These are phyloP conservation scores for Heliconius himera DNA, from an alignment of 1,140 invertebrate species.

Conservation along the genomic window DNA sequence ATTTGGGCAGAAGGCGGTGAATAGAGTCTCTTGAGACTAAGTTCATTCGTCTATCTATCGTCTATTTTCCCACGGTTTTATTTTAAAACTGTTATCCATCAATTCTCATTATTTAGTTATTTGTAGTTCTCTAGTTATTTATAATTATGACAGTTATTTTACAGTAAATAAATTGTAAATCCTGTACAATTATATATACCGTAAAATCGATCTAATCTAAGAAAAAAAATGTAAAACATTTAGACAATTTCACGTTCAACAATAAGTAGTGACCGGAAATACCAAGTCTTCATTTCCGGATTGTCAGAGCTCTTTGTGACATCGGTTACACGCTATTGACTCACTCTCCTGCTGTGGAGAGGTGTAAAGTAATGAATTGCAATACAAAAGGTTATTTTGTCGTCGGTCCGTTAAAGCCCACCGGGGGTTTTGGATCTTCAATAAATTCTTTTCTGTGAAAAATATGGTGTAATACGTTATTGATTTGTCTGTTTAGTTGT, in stretches of 20 bases:
- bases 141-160: too few relatives aligned
- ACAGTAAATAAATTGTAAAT: too few relatives aligned
- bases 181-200: too few relatives aligned
- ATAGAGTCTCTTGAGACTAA: too few relatives aligned
- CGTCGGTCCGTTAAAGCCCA: slow-evolving; percentile 29
- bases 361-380: slow-evolving; percentile 62
- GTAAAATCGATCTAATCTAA: neutral
- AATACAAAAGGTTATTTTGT: slow-evolving; percentile 52
- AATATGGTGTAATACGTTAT: neutral
- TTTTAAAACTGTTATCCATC: too few relatives aligned
- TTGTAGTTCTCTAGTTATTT: too few relatives aligned
- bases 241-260: neutral
- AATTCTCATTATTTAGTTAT: too few relatives aligned
- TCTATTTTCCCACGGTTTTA: too few relatives aligned
- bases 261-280: slow-evolving; percentile 13
- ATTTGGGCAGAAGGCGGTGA: too few relatives aligned
- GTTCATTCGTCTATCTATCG: too few relatives aligned
- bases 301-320: slow-evolving; percentile 43
- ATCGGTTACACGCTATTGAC: slow-evolving; percentile 22
- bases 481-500: neutral
- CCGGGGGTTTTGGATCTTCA: slow-evolving; percentile 36
- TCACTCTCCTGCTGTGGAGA: slow-evolving; percentile 30
- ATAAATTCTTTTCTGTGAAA: slow-evolving; percentile 4
- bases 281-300: slow-evolving; percentile 31
- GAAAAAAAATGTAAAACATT: neutral